Percentiles rank a stretch among this genome's conserved stretches.
phyloP scores from a whole-genome alignment of 2,888 invertebrate species.

The Acleris sparsana region DNA sequence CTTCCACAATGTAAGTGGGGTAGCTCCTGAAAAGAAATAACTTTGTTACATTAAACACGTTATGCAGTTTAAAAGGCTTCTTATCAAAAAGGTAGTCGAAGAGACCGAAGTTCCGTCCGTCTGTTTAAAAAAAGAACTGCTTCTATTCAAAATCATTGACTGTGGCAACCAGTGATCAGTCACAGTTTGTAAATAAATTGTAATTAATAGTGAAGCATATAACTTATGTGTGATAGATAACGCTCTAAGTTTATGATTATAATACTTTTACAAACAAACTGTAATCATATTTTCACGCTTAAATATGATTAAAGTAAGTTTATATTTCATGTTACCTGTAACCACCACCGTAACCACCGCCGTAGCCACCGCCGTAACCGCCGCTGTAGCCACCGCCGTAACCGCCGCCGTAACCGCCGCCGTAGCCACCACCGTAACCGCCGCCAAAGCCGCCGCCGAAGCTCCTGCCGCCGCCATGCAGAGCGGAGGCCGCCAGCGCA shows the following conservation, averaged over 20 bases:
- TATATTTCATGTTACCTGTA: slow-evolving; percentile 21
- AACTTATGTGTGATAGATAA: not conserved
- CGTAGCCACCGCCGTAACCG: slow-evolving; percentile 46
- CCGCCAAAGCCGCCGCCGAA: slow-evolving; percentile 45
- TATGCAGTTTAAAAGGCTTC: not conserved
- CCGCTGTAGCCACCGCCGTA: slow-evolving; percentile 41
- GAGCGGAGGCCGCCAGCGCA: slow-evolving; percentile 58
- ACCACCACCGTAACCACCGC: slow-evolving; percentile 47
- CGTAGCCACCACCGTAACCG: slow-evolving; percentile 40
- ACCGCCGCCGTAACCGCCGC: slow-evolving; percentile 42
- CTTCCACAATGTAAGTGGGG: slow-evolving; percentile 44
- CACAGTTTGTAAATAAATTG: no score
- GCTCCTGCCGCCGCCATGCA: slow-evolving; percentile 51
- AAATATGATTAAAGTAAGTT: no score
- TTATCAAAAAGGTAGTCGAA: no score
- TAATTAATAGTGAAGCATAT: no score
- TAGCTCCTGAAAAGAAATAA: slow-evolving; percentile 44
- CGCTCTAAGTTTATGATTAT: not conserved
- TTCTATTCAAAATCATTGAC: no score
- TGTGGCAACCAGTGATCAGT: no score
- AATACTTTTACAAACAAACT: no score
- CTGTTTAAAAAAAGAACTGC: no score
- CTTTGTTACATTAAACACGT: not conserved
- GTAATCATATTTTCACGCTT: not conserved
- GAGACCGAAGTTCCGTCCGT: no score